A percentile compares a stretch with the other conserved stretches of the same genome.
Conservation (phyloP, 2,797 vertebrate genomes). For the Acipenser transmontanus region DNA sequence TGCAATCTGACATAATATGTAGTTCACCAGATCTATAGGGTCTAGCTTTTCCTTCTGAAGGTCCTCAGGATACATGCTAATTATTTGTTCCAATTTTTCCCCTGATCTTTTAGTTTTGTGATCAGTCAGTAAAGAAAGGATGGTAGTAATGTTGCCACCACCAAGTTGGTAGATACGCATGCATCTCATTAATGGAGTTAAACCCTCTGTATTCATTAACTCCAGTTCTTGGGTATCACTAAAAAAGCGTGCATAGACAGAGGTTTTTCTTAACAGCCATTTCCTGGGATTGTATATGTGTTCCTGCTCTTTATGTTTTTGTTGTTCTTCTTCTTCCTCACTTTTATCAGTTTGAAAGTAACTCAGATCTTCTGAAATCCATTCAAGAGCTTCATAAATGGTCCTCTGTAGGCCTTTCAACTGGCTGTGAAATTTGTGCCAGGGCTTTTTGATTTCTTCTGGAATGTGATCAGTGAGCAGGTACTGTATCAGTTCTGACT, state of each 20-base stretch:
- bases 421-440: constrained; percentile 55
- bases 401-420: constrained; percentile 59
- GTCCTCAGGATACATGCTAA: constrained; percentile 43
- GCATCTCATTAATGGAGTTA: constrained; percentile 38
- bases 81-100: constrained; percentile 46
- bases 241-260: constrained; percentile 46
- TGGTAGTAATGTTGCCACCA: constrained; percentile 51
- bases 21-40: constrained; percentile 44
- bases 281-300: constrained; percentile 42
- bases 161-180: constrained; percentile 45
- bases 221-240: not conserved
- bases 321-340: constrained; percentile 33
- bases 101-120: constrained; percentile 20
- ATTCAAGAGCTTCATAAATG: constrained; percentile 61
- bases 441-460: constrained; percentile 44
- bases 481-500: constrained; percentile 55
- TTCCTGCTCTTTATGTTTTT: constrained; percentile 34
- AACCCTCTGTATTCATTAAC: fast-evolving
- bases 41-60: constrained; percentile 25
- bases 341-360: constrained; percentile 59
- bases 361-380: constrained; percentile 73
- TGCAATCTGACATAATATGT: constrained; percentile 53
- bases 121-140: constrained; percentile 50
- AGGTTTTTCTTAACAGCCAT: constrained; percentile 49
- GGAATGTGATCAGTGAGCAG: constrained; percentile 64